Conservation (phyloP, 2,797 vertebrate species). For the Rhabdomys pumilio region DNA sequence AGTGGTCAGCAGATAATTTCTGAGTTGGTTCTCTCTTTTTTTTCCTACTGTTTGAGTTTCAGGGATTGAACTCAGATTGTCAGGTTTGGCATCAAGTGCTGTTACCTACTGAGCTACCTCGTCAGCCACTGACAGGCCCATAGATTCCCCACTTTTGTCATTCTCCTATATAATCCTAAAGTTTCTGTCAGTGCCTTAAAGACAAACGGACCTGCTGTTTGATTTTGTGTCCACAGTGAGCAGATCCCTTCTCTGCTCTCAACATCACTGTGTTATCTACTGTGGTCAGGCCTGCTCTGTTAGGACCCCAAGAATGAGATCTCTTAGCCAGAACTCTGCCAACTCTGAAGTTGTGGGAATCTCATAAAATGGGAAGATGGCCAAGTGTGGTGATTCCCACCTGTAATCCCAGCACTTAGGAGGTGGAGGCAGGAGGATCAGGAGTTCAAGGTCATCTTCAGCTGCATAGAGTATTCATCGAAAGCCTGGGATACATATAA, state of each 20-base stretch:
- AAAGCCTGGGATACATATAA: neutral
- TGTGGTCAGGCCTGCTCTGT: neutral
- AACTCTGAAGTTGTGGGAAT: slow-evolving; percentile 23
- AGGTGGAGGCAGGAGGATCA: neutral
- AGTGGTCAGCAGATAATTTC: neutral
- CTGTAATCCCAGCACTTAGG: neutral
- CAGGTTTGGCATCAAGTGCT: neutral
- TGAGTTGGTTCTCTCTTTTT: neutral
- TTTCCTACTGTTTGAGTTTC: neutral
- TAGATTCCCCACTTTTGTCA: neutral
- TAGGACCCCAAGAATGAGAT: neutral
- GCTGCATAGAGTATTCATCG: neutral
- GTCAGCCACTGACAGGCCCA: too few species aligned
- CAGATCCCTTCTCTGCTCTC: neutral
- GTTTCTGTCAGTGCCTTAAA: neutral
- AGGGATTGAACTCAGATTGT: neutral
- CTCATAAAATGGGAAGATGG: neutral
- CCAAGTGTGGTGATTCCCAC: neutral
- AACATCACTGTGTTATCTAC: neutral
- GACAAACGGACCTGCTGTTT: neutral
- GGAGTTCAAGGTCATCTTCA: neutral
- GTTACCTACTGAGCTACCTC: neutral
- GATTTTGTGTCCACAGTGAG: neutral
- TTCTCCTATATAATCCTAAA: neutral
- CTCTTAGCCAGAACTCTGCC: neutral